Conservation (phyloP, 2,113 vertebrate genomes). For the Zingel zingel region DNA sequence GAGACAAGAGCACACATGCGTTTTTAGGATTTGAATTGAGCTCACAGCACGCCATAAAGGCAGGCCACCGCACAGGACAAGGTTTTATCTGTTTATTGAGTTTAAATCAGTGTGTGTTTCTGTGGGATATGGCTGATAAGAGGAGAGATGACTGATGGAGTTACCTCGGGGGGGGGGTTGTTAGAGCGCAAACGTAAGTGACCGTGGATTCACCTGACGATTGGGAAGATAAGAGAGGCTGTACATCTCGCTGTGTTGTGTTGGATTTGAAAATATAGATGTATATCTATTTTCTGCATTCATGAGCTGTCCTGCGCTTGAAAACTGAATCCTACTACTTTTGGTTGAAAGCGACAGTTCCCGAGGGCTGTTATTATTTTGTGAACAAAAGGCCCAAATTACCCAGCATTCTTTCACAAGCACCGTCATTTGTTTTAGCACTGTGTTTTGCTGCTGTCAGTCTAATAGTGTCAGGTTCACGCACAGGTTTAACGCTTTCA, state of each 20-base stretch:
- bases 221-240: background rate
- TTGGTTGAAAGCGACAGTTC: constrained; percentile 44
- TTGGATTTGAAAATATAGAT: too few species aligned
- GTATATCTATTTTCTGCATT: background rate
- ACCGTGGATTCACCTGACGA: constrained; percentile 36
- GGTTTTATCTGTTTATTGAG: constrained; percentile 43
- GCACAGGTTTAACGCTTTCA: background rate
- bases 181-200: background rate
- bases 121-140: constrained; percentile 34
- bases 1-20: constrained; percentile 15
- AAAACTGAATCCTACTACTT: background rate
- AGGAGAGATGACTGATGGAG: constrained; percentile 23
- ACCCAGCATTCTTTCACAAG: constrained; percentile 42
- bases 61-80: constrained; percentile 13
- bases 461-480: background rate
- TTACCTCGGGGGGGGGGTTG: constrained; percentile 9
- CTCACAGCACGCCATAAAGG: constrained; percentile 5
- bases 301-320: background rate
- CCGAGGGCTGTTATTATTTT: background rate
- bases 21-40: background rate
- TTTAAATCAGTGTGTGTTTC: constrained; percentile 28
- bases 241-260: background rate
- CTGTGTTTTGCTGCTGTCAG: constrained; percentile 10
- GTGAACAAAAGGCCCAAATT: constrained; percentile 32
- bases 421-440: constrained; percentile 13